Percentiles rank a stretch among this genome's conserved stretches.
These are phyloP conservation scores for Drosophila monieri DNA, from an alignment of 2,888 invertebrate genomes.

Conservation along the genomic window DNA sequence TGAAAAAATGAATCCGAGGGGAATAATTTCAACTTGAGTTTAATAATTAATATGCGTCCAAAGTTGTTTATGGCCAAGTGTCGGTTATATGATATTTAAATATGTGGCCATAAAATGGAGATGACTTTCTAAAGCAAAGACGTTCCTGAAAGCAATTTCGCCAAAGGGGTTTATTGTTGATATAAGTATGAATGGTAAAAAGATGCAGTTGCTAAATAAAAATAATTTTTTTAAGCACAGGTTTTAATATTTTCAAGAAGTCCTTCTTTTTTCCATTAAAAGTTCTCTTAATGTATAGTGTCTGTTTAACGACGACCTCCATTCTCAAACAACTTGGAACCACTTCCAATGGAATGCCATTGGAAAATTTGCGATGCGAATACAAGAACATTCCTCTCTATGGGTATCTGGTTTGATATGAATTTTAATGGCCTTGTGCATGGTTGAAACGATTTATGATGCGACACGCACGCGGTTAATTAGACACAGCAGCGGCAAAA, in stretches of 20 bases:
- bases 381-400: conserved; percentile 28
- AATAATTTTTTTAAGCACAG: background rate
- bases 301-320: background rate
- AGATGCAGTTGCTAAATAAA: background rate
- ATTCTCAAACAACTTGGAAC: background rate
- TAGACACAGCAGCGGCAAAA: conserved; percentile 62
- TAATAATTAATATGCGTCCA: conserved; percentile 64
- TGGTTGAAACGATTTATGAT: conserved; percentile 72
- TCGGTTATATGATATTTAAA: conserved; percentile 62
- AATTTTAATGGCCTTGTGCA: conserved; percentile 73
- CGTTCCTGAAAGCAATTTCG: conserved; percentile 15
- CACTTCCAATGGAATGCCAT: conserved; percentile 21
- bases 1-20: conserved; percentile 11
- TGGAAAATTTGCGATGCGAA: conserved; percentile 29
- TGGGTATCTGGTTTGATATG: conserved; percentile 52
- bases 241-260: background rate
- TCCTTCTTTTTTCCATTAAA: background rate
- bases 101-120: conserved; percentile 49
- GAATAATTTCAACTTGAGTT: conserved; percentile 49
- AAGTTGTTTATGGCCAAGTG: conserved; percentile 64
- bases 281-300: background rate
- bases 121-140: conserved; percentile 19
- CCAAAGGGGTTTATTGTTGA: background rate
- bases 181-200: background rate
- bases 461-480: conserved; percentile 79